Conservation (phyloP, 2,797 vertebrate species). For the Anabas testudineus region DNA sequence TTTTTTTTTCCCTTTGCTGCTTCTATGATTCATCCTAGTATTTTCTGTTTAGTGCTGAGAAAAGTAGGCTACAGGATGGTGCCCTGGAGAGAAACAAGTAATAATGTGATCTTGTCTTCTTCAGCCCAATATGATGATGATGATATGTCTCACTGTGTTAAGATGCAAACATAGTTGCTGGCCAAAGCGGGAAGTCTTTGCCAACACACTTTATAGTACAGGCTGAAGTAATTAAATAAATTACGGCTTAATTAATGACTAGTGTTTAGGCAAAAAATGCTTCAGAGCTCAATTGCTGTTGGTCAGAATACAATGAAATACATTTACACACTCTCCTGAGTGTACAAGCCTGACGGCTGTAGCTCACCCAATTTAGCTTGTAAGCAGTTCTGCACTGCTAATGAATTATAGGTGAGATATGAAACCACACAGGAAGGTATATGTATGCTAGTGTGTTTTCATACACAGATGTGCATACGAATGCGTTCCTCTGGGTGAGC, state of each 20-base stretch:
- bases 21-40: constrained; percentile 42
- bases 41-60: constrained; percentile 36
- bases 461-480: neutral
- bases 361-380: no score
- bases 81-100: constrained; percentile 16
- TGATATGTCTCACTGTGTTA: constrained; percentile 36
- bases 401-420: constrained; percentile 29
- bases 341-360: constrained; percentile 1
- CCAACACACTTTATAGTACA: neutral
- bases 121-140: constrained; percentile 14
- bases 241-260: constrained; percentile 43
- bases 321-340: neutral
- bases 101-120: constrained; percentile 21
- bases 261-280: constrained; percentile 5
- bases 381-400: constrained; percentile 12
- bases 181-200: neutral
- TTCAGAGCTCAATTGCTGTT: constrained; percentile 14
- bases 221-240: neutral
- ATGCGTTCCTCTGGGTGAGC: neutral
- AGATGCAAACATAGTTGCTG: neutral
- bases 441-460: constrained; percentile 20
- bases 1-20: constrained; percentile 25
- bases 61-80: constrained; percentile 39
- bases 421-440: constrained; percentile 17
- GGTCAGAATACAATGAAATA: constrained; percentile 11